These are phyloP conservation scores for Tauraco hartlaubi DNA, from an alignment of 2,797 vertebrate genomes.

Conservation along the genomic window DNA sequence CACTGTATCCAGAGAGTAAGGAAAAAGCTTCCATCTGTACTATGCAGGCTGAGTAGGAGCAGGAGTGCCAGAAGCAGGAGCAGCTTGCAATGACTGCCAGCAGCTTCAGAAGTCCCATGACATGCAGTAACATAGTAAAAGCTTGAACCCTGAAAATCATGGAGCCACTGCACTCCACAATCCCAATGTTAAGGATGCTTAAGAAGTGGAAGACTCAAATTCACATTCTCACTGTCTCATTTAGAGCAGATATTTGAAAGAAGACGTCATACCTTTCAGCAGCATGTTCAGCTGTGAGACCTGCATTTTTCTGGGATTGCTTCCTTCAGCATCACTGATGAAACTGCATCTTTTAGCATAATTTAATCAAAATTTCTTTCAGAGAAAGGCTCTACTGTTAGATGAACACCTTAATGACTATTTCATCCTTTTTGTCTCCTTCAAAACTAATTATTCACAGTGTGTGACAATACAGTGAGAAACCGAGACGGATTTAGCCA, in stretches of 20 bases:
- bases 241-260: not conserved
- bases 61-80: not conserved
- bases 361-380: not conserved
- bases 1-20: not conserved
- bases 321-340: not conserved
- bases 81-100: not conserved
- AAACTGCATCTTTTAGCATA: not conserved
- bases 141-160: not conserved
- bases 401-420: not conserved
- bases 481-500: not conserved
- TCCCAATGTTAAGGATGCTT: not conserved
- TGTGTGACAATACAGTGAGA: not conserved
- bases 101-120: not conserved
- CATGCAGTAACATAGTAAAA: not conserved
- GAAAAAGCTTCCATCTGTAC: not conserved
- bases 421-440: conserved; percentile 23
- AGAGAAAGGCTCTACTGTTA: not conserved
- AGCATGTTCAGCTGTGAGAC: not conserved
- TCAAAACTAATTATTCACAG: conserved; percentile 17
- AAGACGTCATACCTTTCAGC: not conserved
- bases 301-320: not conserved
- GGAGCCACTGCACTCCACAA: not conserved
- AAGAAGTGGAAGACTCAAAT: not conserved
- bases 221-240: not conserved
- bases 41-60: not conserved